Base-by-base conservation (phyloP, 2,797 vertebrate species). In the Neopelma chrysocephalum region DNA sequence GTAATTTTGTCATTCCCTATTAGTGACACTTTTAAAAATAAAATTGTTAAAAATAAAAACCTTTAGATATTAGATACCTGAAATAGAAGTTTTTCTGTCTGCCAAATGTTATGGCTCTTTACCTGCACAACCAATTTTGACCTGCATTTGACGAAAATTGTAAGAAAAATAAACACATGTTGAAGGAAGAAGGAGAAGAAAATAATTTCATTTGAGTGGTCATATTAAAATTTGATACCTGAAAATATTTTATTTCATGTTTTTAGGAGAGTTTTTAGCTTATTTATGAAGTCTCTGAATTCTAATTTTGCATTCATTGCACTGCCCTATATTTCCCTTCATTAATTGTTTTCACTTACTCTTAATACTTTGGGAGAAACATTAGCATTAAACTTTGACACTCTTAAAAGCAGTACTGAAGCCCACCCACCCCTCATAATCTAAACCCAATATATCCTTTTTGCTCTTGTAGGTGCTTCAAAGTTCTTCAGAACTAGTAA, bases 371-470 rank as follows among this genome's bases (percentile, higher is more conserved):
- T 29, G 32, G 32, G n/a, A 78, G 29, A 90, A 88, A 64, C 1
- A 16, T 48, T 75, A 64, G 3, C 25, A 53, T 68, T 53, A 73
- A 72, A 77, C 4, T n/a, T 62, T 56, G 47, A 42, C 8, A 62
- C 9, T 51, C 5, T 54, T 54, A 60, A 81, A 93, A 94, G 9
- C 11, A 31, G 3, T 45, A 42, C 31, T 61, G 50, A 50, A 48
- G 3, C 14, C 25, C 23, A 7, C 11, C 23, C 13, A 23, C 5
- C 15, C 27, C 3, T 10, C 27, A 3, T 1, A 29, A 12, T 42
- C 17, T 61, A 72, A 83, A 77, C 2, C 9, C 1, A 25, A 12
- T 23, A 32, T 65, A 90, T 19, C 14, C 5, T 20, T 72, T 72
- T 65, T 81, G 15, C 7, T 79, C 16, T 79, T 66, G 17, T 38